Conservation (phyloP, 2,888 invertebrate species). For the Phaedon cochleariae region DNA sequence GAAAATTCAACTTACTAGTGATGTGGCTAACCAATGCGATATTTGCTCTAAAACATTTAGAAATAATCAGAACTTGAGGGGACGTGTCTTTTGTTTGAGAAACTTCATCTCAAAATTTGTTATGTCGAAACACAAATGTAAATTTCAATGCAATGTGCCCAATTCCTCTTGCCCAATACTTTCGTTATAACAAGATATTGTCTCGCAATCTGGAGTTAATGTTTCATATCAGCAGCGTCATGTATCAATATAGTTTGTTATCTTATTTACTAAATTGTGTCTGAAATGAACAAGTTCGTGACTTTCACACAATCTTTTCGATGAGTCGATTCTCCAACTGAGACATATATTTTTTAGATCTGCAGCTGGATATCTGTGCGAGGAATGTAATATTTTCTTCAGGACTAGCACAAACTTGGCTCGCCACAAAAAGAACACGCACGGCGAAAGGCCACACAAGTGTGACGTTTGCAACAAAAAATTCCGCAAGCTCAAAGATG, state of each 20-base stretch:
- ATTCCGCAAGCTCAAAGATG: slow-evolving; percentile 32
- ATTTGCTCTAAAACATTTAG: slow-evolving; percentile 61
- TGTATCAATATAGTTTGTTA: too few species aligned
- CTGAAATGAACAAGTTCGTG: too few species aligned
- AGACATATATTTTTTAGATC: slow-evolving; percentile 44
- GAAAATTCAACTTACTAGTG: too few species aligned
- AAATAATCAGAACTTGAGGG: slow-evolving; percentile 45
- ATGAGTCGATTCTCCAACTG: not conserved
- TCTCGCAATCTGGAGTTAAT: too few species aligned
- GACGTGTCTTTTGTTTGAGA: slow-evolving; percentile 51
- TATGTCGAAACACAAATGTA: not conserved
- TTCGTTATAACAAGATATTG: too few species aligned
- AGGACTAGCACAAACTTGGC: slow-evolving; percentile 44
- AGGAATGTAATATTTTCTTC: not conserved
- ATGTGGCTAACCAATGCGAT: slow-evolving; percentile 64
- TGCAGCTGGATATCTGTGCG: not conserved
- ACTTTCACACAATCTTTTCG: too few species aligned
- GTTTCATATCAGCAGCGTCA: too few species aligned
- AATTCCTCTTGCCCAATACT: too few species aligned
- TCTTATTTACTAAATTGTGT: too few species aligned
- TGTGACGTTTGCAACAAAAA: slow-evolving; percentile 16
- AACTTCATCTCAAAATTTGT: slow-evolving; percentile 38
- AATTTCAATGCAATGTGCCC: not conserved
- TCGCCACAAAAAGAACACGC: slow-evolving; percentile 46
- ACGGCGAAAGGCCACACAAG: slow-evolving; percentile 64